Conservation (phyloP, 2,888 invertebrate genomes). For the Leucophenga montana region DNA sequence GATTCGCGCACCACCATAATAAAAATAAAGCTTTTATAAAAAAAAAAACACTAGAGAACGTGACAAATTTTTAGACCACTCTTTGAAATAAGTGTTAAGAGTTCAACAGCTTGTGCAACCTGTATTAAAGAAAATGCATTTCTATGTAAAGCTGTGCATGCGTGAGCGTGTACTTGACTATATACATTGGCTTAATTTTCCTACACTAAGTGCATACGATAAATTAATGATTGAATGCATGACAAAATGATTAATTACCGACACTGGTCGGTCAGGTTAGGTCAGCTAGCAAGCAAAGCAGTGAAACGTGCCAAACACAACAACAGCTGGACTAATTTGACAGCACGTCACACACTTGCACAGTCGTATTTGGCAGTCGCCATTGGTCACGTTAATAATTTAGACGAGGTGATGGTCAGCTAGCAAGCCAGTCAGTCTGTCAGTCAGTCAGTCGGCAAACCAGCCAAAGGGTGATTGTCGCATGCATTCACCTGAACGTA, state of each 20-base stretch:
- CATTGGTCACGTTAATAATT: slow-evolving; percentile 19
- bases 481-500: not conserved
- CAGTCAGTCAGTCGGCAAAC: not conserved
- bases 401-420: not conserved
- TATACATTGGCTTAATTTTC: slow-evolving; percentile 53
- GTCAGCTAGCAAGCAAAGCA: not conserved
- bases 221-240: slow-evolving; percentile 56
- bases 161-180: not conserved
- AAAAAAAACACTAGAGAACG: too few species aligned
- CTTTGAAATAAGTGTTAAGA: too few species aligned
- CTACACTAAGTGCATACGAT: slow-evolving; percentile 60
- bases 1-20: too few species aligned
- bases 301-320: slow-evolving; percentile 15
- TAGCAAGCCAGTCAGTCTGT: too few species aligned
- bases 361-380: slow-evolving; percentile 17
- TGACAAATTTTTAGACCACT: too few species aligned
- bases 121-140: too few species aligned
- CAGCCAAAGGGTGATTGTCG: not conserved
- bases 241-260: slow-evolving; percentile 24
- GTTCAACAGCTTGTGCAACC: too few species aligned
- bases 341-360: not conserved
- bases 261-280: too few species aligned
- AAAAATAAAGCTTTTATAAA: too few species aligned
- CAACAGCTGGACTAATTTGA: slow-evolving; percentile 13
- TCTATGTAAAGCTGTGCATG: not conserved